Conservation (phyloP, 2,797 vertebrate genomes). For the Chlorospingus semifuscus region DNA sequence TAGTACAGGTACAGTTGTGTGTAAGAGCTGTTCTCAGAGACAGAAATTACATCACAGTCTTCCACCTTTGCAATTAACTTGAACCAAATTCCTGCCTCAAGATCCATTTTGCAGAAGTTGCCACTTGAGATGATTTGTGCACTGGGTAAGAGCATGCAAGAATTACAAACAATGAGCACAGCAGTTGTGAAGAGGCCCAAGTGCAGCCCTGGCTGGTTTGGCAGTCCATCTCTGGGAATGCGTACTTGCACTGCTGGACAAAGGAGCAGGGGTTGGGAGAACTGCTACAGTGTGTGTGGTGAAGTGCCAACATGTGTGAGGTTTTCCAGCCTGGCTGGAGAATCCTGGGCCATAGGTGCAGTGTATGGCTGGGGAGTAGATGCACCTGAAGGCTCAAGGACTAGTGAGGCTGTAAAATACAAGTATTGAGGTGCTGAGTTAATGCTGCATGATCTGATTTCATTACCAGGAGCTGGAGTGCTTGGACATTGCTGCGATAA, state of each 20-base stretch:
- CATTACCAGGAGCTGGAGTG: not conserved
- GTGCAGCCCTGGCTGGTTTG: not conserved
- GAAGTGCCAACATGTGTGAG: not conserved
- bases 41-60: not conserved
- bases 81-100: not conserved
- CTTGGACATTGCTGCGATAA: not conserved
- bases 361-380: not conserved
- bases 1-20: not conserved
- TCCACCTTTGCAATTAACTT: not conserved
- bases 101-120: slow-evolving; percentile 16
- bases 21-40: not conserved
- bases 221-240: not conserved
- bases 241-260: not conserved
- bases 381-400: not conserved
- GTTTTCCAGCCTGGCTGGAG: not conserved
- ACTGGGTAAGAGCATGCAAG: not conserved
- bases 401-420: not conserved
- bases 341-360: not conserved
- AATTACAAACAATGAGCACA: not conserved
- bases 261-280: not conserved
- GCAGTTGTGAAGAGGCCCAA: not conserved
- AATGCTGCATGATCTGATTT: not conserved
- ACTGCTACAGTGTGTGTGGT: not conserved
- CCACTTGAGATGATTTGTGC: not conserved
- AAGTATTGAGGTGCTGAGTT: not conserved